Percentiles rank a stretch among this genome's conserved stretches.
Conservation (phyloP, 2,888 invertebrate species). For the Drosophila nr. medialis region DNA sequence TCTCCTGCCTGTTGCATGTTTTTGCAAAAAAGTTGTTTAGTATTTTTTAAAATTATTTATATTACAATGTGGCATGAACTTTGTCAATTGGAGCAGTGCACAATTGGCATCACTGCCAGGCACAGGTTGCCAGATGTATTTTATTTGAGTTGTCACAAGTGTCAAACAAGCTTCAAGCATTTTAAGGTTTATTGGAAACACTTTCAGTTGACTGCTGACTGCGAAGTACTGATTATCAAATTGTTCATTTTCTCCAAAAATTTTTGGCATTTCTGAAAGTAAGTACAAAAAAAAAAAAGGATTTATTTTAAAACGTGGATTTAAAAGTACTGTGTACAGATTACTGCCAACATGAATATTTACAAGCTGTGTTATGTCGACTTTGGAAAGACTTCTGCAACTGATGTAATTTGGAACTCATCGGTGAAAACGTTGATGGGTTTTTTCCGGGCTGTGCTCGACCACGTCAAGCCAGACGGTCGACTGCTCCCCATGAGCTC, state of each 20-base stretch:
- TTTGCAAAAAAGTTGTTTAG: too few relatives aligned
- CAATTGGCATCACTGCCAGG: background rate
- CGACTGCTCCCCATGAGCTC: background rate
- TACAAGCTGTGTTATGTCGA: background rate
- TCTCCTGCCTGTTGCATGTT: background rate
- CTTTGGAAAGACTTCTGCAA: background rate
- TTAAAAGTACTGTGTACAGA: background rate
- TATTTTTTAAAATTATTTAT: too few relatives aligned
- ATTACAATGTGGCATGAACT: background rate
- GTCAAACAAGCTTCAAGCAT: background rate
- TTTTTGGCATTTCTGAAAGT: background rate
- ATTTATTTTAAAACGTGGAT: background rate
- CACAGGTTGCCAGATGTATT: background rate
- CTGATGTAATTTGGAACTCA: accelerated
- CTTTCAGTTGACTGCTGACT: background rate
- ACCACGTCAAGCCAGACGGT: background rate
- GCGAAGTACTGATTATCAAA: background rate
- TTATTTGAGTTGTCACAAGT: background rate
- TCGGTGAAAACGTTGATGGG: background rate
- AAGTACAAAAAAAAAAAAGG: background rate
- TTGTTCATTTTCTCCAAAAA: background rate
- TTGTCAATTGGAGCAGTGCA: background rate
- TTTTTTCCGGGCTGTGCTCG: background rate
- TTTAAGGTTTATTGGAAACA: background rate
- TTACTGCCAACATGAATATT: background rate